Evolutionary conservation across 2,113 vertebrate species (phyloP).

Genomic region (Mus pahari): DNA sequence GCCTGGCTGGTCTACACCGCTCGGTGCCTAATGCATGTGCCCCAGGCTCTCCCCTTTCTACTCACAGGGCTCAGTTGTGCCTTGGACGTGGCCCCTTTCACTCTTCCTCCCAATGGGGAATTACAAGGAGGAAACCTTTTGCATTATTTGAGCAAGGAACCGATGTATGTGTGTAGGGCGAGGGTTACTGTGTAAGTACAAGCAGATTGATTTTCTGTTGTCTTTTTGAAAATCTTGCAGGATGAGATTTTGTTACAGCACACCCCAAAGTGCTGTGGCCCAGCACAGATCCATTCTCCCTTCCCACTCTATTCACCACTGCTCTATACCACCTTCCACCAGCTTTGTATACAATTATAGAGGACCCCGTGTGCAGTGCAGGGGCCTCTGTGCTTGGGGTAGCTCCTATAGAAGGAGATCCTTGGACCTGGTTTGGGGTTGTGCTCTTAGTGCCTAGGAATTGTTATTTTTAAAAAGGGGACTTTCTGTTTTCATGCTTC

Average conservation of each 20-base stretch:
- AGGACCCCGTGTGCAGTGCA: no score
- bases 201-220: not conserved
- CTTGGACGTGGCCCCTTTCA: no score
- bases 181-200: not conserved
- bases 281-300: not conserved
- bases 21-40: no score
- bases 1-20: not conserved
- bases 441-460: not conserved
- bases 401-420: not conserved
- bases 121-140: not conserved
- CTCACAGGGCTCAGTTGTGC: accelerated
- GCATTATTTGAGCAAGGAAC: not conserved
- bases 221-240: not conserved
- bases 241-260: not conserved
- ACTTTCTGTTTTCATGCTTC: not conserved
- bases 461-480: not conserved
- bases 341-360: not conserved
- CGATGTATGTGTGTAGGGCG: not conserved
- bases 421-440: not conserved
- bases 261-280: not conserved
- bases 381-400: not conserved
- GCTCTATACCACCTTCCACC: accelerated
- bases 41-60: not conserved
- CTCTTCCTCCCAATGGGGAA: not conserved
- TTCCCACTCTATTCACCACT: not conserved